Evolutionary conservation across 2,113 vertebrate genomes (phyloP).

Genomic region (Panthera uncia): DNA sequence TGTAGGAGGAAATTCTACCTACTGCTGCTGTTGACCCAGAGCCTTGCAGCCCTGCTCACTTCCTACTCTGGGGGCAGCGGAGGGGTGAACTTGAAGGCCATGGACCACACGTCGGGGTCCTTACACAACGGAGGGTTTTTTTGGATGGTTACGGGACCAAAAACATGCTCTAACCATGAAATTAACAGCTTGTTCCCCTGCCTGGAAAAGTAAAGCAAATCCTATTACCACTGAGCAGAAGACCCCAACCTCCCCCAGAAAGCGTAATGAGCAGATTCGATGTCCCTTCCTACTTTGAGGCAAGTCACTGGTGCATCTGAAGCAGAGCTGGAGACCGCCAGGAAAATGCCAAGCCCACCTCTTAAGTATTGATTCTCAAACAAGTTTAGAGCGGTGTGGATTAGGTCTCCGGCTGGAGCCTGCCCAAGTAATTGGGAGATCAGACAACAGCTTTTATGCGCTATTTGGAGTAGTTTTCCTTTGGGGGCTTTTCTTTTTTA

Average conservation of each 20-base stretch:
- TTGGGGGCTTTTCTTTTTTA: not conserved
- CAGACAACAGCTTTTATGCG: not conserved
- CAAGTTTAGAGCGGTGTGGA: not conserved
- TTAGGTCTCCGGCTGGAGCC: not conserved
- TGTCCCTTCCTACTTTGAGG: not conserved
- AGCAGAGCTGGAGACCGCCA: not conserved
- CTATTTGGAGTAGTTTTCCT: conserved; percentile 8
- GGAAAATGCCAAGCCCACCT: not conserved
- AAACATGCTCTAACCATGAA: not conserved
- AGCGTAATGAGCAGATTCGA: not conserved
- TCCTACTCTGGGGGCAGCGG: not conserved
- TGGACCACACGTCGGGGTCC: not conserved
- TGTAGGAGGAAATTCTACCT: no score
- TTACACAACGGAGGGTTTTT: not conserved
- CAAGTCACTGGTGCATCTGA: not conserved
- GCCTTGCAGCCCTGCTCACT: no score
- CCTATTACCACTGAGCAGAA: not conserved
- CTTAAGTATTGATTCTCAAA: not conserved
- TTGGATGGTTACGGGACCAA: not conserved
- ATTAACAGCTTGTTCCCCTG: not conserved
- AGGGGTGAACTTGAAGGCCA: not conserved
- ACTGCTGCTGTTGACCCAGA: fast-evolving
- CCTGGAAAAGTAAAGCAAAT: not conserved
- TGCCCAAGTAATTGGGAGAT: not conserved
- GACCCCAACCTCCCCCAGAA: not conserved